Conservation (phyloP, 2,113 vertebrate species). For the Paracanthobrama guichenoti region DNA sequence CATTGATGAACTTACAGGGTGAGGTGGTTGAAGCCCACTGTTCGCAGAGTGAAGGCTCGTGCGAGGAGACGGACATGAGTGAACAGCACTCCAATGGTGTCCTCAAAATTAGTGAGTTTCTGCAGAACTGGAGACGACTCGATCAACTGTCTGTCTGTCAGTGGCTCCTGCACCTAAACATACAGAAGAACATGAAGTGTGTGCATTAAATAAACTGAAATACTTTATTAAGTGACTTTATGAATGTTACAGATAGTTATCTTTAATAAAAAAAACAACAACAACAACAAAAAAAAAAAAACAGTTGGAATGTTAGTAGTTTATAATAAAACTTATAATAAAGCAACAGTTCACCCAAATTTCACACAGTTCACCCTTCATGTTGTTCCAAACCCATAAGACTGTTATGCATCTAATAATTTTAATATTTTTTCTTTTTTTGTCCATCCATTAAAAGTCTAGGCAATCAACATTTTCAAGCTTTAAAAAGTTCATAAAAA, state of each 20-base stretch:
- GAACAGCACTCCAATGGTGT: constrained; percentile 91
- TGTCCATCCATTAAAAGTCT: neutral
- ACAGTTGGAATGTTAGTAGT: no score
- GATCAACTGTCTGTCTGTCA: constrained; percentile 93
- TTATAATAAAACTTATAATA: no score
- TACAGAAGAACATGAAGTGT: neutral
- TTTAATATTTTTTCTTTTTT: neutral
- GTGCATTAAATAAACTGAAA: neutral
- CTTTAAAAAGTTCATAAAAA: neutral
- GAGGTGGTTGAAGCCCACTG: constrained; percentile 98
- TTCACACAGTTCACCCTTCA: no score
- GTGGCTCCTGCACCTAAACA: constrained; percentile 91
- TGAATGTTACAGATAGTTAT: neutral
- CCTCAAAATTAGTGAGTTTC: constrained; percentile 93
- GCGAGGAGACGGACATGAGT: constrained; percentile 94
- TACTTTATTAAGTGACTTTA: neutral
- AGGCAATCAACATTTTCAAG: neutral
- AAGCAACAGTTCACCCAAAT: no score
- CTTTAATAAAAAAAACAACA: neutral
- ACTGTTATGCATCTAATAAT: neutral
- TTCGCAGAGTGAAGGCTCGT: constrained; percentile 93
- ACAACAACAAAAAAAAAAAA: no score
- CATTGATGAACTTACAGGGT: constrained; percentile 85
- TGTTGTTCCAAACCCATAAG: neutral
- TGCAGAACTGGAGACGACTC: constrained; percentile 97